A percentile compares a stretch with the other conserved stretches of the same genome.
phyloP scores from a whole-genome alignment of 2,797 vertebrate species.

The Sarcoramphus papa region DNA sequence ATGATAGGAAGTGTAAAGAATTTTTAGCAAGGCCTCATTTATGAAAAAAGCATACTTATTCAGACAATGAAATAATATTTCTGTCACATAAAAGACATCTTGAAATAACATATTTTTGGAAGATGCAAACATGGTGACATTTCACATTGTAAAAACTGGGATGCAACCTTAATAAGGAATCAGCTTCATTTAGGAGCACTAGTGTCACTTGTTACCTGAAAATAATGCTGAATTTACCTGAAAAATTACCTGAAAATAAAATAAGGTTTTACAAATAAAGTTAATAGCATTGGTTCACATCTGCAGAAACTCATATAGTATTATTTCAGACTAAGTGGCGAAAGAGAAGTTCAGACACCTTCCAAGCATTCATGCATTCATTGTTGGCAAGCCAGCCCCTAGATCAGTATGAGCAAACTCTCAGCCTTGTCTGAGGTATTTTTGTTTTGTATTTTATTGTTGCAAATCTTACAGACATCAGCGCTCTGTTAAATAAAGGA shows the following conservation, averaged over 20 bases:
- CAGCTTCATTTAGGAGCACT: background rate
- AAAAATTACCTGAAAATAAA: too few species aligned
- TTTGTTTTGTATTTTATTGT: conserved; percentile 84
- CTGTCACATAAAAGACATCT: background rate
- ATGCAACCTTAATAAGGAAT: background rate
- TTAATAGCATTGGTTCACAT: background rate
- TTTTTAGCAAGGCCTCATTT: background rate
- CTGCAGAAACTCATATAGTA: background rate
- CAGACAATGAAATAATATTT: background rate
- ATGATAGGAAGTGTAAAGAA: background rate
- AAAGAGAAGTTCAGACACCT: background rate
- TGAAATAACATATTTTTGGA: background rate
- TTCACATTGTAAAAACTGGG: background rate
- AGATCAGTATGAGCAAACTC: conserved; percentile 9
- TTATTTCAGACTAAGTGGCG: background rate
- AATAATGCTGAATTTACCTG: background rate
- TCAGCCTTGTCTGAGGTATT: conserved; percentile 69
- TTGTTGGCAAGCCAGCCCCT: background rate
- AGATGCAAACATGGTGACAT: background rate
- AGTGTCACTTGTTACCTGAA: background rate
- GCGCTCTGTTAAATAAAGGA: conserved; percentile 85
- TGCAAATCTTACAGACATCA: conserved; percentile 90
- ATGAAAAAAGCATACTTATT: background rate
- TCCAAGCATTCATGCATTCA: background rate
- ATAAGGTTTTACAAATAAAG: background rate